A percentile compares a stretch with the other conserved stretches of the same genome.
These are phyloP conservation scores for Psittacus erithacus DNA, from an alignment of 2,113 vertebrate genomes.

Conservation along the genomic window DNA sequence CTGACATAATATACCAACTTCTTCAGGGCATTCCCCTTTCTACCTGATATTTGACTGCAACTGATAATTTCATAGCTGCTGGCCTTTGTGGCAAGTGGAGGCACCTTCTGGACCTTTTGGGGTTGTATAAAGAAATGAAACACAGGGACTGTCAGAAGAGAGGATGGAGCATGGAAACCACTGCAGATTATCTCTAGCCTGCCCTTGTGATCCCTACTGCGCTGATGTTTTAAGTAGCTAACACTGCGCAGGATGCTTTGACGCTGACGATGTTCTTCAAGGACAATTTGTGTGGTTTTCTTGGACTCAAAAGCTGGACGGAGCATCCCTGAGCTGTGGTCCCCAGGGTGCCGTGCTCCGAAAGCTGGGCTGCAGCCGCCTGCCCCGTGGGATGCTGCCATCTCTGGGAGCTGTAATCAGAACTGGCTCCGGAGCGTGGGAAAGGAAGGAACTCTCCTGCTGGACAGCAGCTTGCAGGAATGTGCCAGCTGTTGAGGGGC, in stretches of 20 bases:
- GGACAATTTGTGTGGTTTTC: accelerated
- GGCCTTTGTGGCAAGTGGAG: background rate
- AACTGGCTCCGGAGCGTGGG: constrained; percentile 14
- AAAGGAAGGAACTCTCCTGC: constrained; percentile 38
- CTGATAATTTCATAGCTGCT: background rate
- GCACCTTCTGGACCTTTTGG: background rate
- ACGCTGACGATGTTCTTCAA: background rate
- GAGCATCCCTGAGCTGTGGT: background rate
- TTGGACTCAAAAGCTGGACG: background rate
- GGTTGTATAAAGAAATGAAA: background rate
- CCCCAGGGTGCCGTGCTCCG: background rate
- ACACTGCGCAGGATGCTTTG: background rate
- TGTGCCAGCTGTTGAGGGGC: constrained; percentile 15
- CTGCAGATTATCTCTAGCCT: background rate
- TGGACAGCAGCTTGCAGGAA: background rate
- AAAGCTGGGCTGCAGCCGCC: background rate
- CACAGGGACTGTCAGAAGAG: accelerated
- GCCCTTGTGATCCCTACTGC: accelerated
- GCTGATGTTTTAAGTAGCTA: accelerated
- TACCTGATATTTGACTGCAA: background rate
- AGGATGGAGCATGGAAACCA: background rate
- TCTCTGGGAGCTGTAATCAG: background rate
- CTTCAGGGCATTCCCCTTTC: background rate
- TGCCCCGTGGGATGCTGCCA: background rate
- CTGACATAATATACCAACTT: background rate